Evolutionary conservation across 2,113 vertebrate species (phyloP).

Genomic region (Corydoras sp.): DNA sequence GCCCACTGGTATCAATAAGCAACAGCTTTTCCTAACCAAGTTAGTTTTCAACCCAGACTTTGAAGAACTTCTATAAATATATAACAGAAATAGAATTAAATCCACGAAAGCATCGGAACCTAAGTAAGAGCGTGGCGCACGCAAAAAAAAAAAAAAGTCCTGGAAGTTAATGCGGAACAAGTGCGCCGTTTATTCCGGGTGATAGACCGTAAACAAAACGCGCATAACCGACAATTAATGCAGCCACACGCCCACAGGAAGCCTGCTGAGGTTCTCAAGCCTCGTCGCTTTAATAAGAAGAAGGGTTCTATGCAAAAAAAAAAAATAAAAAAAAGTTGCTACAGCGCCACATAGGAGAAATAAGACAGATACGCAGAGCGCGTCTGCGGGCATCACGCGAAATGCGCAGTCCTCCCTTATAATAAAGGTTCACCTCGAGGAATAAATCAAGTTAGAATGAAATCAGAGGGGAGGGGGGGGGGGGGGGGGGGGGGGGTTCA

Average conservation of each 20-base stretch:
- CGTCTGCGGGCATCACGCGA: conserved; percentile 10
- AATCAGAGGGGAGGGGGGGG: conserved; percentile 54
- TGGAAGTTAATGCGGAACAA: conserved; percentile 12
- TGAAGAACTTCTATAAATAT: too few relatives aligned
- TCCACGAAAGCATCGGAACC: too few relatives aligned
- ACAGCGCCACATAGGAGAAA: too few relatives aligned
- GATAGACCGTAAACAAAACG: neutral
- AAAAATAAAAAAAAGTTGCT: conserved; percentile 45
- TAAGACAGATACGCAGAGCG: neutral
- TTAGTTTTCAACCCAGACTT: too few relatives aligned
- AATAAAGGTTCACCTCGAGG: conserved; percentile 38
- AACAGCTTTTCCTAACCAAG: conserved; percentile 36
- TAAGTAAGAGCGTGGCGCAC: too few relatives aligned
- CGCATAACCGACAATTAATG: neutral
- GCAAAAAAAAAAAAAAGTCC: too few relatives aligned
- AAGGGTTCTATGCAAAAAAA: neutral
- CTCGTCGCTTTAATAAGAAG: neutral
- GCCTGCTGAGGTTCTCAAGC: neutral
- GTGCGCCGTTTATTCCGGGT: neutral
- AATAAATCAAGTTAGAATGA: conserved; percentile 34
- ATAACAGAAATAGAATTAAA: too few relatives aligned
- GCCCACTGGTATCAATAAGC: conserved; percentile 39
- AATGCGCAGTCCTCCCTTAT: conserved; percentile 31
- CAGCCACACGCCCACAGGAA: neutral
- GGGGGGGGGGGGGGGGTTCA: conserved; percentile 56